Conservation (phyloP, 2,113 vertebrate species). For the Erinaceus europaeus region DNA sequence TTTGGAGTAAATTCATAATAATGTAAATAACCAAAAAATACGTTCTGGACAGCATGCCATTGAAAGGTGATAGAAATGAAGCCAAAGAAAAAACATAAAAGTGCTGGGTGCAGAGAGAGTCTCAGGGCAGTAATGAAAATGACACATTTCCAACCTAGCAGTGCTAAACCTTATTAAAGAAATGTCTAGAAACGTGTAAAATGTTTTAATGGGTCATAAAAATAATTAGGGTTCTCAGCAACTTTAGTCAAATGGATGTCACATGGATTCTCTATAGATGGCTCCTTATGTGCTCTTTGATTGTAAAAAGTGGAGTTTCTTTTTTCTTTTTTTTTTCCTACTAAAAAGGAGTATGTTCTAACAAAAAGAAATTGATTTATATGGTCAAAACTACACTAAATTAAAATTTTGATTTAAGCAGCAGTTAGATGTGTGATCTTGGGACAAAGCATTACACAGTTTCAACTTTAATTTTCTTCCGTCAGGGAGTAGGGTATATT, state of each 20-base stretch:
- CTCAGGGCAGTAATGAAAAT: constrained; percentile 32
- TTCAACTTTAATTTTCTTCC: neutral
- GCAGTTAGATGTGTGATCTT: neutral
- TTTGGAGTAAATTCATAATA: constrained; percentile 24
- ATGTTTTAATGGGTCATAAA: constrained; percentile 46
- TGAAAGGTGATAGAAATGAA: constrained; percentile 41
- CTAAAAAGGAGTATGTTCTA: neutral
- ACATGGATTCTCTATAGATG: constrained; percentile 16
- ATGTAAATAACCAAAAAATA: constrained; percentile 31
- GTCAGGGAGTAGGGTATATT: neutral
- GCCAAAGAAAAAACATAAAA: constrained; percentile 26
- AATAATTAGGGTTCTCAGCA: constrained; percentile 54
- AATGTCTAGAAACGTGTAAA: constrained; percentile 54
- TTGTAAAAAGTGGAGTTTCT: neutral
- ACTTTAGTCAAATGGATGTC: constrained; percentile 40
- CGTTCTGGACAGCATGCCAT: constrained; percentile 10
- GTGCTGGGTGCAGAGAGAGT: neutral
- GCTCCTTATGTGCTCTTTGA: neutral
- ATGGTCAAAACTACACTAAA: neutral
- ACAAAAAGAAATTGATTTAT: neutral
- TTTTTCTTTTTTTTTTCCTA: neutral
- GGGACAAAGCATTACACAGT: neutral
- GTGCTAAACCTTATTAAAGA: constrained; percentile 29
- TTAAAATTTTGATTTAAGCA: neutral
- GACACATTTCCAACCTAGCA: constrained; percentile 37